These are phyloP conservation scores for Scortum barcoo DNA, from an alignment of 2,113 vertebrate species.

Conservation along the genomic window DNA sequence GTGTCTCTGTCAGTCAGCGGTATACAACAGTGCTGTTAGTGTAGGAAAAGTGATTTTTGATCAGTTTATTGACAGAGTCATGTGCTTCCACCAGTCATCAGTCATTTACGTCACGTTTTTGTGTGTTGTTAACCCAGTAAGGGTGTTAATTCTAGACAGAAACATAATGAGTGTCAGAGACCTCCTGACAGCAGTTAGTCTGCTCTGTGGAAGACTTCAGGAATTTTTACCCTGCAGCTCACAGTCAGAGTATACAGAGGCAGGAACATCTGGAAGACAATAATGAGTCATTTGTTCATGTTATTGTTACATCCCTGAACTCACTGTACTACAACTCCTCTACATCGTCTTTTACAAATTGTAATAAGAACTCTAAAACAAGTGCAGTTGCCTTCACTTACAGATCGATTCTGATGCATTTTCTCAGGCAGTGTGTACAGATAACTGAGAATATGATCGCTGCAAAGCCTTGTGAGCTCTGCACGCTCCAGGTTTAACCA, in stretches of 20 bases:
- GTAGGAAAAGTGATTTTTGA: too few species aligned
- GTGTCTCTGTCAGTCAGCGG: not conserved
- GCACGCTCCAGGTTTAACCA: not conserved
- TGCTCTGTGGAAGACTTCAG: not conserved
- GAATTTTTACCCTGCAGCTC: not conserved
- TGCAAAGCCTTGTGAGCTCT: not conserved
- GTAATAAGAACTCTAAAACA: not conserved
- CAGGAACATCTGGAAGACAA: not conserved
- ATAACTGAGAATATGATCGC: not conserved
- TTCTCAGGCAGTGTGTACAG: too few species aligned
- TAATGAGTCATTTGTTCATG: slow-evolving; percentile 8
- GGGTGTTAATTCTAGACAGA: too few species aligned
- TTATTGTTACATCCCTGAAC: not conserved
- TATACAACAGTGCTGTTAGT: not conserved
- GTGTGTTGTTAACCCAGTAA: too few species aligned
- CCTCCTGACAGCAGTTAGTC: not conserved
- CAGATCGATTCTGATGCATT: not conserved
- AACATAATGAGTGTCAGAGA: not conserved
- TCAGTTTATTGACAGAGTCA: too few species aligned
- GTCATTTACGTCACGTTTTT: too few species aligned
- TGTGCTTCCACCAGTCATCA: too few species aligned
- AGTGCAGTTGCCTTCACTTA: not conserved
- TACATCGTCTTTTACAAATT: not conserved
- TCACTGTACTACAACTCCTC: not conserved
- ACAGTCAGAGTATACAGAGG: not conserved